Base-by-base conservation (phyloP, 2,113 vertebrate genomes). In the Stegastes partitus region DNA sequence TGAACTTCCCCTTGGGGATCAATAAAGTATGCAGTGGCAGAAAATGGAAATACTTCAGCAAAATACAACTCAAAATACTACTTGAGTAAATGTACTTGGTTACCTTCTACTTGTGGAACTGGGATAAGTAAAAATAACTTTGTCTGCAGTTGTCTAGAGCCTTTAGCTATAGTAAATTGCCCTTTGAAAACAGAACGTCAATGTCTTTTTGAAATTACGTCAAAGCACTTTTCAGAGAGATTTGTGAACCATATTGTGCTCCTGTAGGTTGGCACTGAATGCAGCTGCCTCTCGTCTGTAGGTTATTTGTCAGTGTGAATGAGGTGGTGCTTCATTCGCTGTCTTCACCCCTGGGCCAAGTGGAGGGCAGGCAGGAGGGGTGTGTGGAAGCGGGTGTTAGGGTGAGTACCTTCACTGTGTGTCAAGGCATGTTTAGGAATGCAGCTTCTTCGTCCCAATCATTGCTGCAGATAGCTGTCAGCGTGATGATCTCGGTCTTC, bases 351-450 rank as follows among this genome's bases (percentile, higher is more conserved):
- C 11, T 21, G 64, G 64, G 86, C 73, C 50, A 63, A 67, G 67
- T 22, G 68, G 45, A 51, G 57, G 47, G 14, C 14, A 11, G 42
- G 59, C 14, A 51, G 34, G 74, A 42, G 80, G 57, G 21, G 23
- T 73, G 50, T 44, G 22, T 45, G 39, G 0, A 21, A 23, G 54
- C 5, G 66, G 15, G 71, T 2, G 39, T 58, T 1, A 4, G 71
- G n/a, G 22, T 45, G 74, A 72, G 79, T 34, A 64, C 16, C 22
- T 77, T 63, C 50, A 44, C 64, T 77, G 25, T 87, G 44, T 85
- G 89, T 87, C 72, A 74, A 81, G 83, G 68, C 92, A 92, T 79
- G 88, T 84, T 77, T 57, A 87, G 85, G 86, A 93, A 93, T 92
- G 82, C 84, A 22, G 53, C 50, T 39, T 37, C 26, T 57, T 53